These are phyloP conservation scores for Yponomeuta evonymella DNA, from an alignment of 2,888 invertebrate genomes.

Conservation along the genomic window DNA sequence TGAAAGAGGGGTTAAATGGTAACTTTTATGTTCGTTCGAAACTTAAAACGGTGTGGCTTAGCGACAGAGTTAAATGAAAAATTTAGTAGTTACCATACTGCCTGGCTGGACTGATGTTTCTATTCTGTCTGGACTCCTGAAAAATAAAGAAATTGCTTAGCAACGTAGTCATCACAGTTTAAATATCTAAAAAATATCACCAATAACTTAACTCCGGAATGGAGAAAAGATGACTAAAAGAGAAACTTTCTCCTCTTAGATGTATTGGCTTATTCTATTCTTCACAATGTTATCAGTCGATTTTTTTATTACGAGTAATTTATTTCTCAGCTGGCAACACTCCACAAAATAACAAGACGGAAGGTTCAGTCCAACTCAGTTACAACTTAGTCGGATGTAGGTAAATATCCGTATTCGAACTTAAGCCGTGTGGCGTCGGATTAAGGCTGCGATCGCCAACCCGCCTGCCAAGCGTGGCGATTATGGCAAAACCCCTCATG, in stretches of 20 bases:
- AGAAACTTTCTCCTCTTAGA: conserved; percentile 16
- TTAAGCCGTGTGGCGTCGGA: not conserved
- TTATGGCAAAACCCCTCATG: too few relatives aligned
- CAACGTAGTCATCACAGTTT: too few relatives aligned
- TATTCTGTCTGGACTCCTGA: too few relatives aligned
- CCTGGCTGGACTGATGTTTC: too few relatives aligned
- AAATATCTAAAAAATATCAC: not conserved
- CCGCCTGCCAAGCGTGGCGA: too few relatives aligned
- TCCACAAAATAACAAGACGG: conserved; percentile 8
- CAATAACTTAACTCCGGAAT: not conserved
- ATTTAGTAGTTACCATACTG: too few relatives aligned
- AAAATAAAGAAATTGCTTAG: too few relatives aligned
- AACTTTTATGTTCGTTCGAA: too few relatives aligned
- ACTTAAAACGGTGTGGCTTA: too few relatives aligned
- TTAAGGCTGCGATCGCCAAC: too few relatives aligned
- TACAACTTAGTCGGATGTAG: not conserved
- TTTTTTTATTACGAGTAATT: conserved; percentile 20
- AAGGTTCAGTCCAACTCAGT: not conserved
- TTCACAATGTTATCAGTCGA: conserved; percentile 13
- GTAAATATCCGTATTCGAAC: not conserved
- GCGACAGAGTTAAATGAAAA: too few relatives aligned
- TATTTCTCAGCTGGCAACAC: conserved; percentile 15
- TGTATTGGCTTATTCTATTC: conserved; percentile 17
- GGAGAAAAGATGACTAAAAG: not conserved
- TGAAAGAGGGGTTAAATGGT: too few relatives aligned